Percentiles rank a stretch among this genome's conserved stretches.
phyloP scores from a whole-genome alignment of 1,140 invertebrate genomes.

The Stenopsyche tienmushanensis region DNA sequence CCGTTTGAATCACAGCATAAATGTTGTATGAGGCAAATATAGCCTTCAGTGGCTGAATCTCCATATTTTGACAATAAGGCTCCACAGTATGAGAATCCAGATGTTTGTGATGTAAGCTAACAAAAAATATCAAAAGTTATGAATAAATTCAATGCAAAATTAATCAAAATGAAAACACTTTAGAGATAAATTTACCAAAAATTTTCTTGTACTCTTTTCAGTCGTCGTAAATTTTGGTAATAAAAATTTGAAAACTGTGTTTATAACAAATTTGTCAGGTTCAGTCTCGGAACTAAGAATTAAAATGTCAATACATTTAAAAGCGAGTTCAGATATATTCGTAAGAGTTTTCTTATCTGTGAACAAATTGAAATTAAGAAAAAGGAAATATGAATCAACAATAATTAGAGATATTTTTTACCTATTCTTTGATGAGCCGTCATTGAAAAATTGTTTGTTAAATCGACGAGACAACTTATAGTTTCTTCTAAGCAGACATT shows the following conservation, averaged over 20 bases:
- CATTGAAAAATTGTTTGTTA: slow-evolving; percentile 19
- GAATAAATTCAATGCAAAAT: slow-evolving; percentile 8
- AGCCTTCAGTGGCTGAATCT: slow-evolving; percentile 16
- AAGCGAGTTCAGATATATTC: slow-evolving; percentile 2
- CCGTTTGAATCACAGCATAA: slow-evolving; percentile 32
- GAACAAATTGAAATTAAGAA: slow-evolving; percentile 8
- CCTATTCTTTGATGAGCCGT: slow-evolving; percentile 12
- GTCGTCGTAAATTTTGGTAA: slow-evolving; percentile 1
- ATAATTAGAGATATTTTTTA: slow-evolving; percentile 4
- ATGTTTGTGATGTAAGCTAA: slow-evolving; percentile 20
- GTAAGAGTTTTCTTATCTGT: slow-evolving; percentile 3
- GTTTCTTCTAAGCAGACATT: slow-evolving; percentile 31
- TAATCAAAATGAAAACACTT: neutral
- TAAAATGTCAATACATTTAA: slow-evolving; percentile 3
- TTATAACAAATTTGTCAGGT: slow-evolving; percentile 7
- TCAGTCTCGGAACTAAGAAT: neutral
- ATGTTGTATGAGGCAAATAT: slow-evolving; percentile 33
- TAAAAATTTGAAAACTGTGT: slow-evolving; percentile 6
- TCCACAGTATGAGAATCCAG: slow-evolving; percentile 25
- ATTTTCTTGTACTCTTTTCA: slow-evolving; percentile 11
- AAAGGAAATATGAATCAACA: neutral
- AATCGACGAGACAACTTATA: slow-evolving; percentile 30
- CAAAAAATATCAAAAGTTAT: neutral
- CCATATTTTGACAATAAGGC: slow-evolving; percentile 21
- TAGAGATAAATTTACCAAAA: slow-evolving; percentile 9